Evolutionary conservation across 1,140 invertebrate genomes (phyloP), one percentile per base, ranked within the genome.

Genomic region (Lutraria rhynchaena): DNA sequence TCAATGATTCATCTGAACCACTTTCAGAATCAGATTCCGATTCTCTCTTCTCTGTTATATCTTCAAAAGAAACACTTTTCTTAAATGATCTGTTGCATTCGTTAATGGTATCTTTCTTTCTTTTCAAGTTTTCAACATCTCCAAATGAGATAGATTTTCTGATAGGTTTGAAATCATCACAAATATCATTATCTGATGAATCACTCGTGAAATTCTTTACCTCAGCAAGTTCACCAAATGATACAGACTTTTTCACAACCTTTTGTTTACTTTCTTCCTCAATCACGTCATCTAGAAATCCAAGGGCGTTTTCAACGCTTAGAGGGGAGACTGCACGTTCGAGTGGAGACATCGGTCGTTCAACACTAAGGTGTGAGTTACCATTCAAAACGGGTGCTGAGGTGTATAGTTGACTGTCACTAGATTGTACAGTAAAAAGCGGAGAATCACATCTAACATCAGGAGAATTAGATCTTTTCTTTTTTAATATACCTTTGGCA

Each of bases 11-110:
- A 67, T 41, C 63, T 11, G 61, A 77, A 31, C 13, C 37, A 41
- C 60, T 67, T 9, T 37, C 33, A 29, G n/a, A 11, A n/a, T 37
- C 31, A 53, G 24, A 22, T 0, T 41, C 44, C 7, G 3, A 44
- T 46, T 44, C 44, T 11, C 0, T 65, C 24, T 67, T 22, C 13
- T 22, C 27, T 5, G 44, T 17, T 35, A 77, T 77, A 55, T 67
- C 75, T 37, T 77, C 61, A 51, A 77, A 77, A 17, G 75, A 77
- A 22, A 77, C 75, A 55, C 75, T 77, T 67, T 77, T 77, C 33
- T 77, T 65, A 31, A 65, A 55, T 5, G 61, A 65, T 55, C 67
- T 35, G 46, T 77, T 77, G 17, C 37, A 46, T 51, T 49, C 58
- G 17, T 76, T 51, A 13, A 60, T 67, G 1, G 55, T 46, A n/a